These are phyloP conservation scores for Dicycla oo DNA, from an alignment of 2,888 invertebrate genomes.

Conservation along the genomic window DNA sequence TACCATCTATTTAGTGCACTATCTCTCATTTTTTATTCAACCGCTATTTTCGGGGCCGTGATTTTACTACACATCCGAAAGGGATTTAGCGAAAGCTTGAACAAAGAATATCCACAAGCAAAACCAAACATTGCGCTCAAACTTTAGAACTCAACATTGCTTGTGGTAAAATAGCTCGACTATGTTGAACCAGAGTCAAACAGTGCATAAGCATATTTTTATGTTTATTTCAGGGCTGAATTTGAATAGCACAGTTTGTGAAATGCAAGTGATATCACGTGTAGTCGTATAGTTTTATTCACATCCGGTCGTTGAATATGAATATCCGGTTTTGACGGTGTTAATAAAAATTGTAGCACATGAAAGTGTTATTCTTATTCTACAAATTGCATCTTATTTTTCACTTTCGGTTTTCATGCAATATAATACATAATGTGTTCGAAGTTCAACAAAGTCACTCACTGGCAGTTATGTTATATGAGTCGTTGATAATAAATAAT, in stretches of 20 bases:
- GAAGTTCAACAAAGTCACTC: too few relatives aligned
- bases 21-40: conserved; percentile 13
- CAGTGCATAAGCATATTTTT: conserved; percentile 76
- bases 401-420: conserved; percentile 5
- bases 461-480: background rate
- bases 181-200: conserved; percentile 66
- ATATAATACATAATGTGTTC: too few relatives aligned
- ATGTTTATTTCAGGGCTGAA: conserved; percentile 77
- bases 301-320: conserved; percentile 66
- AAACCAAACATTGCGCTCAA: conserved; percentile 56
- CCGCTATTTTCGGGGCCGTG: conserved; percentile 57
- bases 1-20: conserved; percentile 20
- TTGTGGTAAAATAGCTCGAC: conserved; percentile 31
- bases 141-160: conserved; percentile 46
- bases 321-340: conserved; percentile 53
- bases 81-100: conserved; percentile 70
- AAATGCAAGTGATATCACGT: conserved; percentile 74
- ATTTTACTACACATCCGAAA: conserved; percentile 68
- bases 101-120: conserved; percentile 49
- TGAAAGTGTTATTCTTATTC: conserved; percentile 4
- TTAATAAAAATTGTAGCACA: conserved; percentile 40
- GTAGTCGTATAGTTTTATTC: conserved; percentile 72
- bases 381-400: conserved; percentile 10
- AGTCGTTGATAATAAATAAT: conserved; percentile 35
- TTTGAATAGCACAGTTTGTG: conserved; percentile 76